A percentile compares a stretch with the other conserved stretches of the same genome.
These are phyloP conservation scores for Cynocephalus volans DNA, from an alignment of 2,113 vertebrate genomes.

Conservation along the genomic window DNA sequence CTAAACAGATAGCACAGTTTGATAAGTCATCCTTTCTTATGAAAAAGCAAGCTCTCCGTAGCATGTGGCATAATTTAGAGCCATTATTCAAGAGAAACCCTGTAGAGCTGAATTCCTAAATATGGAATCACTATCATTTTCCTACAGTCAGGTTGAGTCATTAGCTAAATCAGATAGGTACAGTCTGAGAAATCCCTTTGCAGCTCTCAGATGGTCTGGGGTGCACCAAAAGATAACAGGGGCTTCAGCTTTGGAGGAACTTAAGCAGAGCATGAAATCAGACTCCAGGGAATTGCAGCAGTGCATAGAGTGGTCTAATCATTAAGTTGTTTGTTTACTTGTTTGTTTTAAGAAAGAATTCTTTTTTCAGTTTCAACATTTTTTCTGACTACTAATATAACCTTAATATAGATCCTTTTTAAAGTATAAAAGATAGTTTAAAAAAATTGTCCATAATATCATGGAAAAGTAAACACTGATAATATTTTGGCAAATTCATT, in stretches of 20 bases:
- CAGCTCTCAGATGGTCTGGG: background rate
- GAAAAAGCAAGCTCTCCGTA: constrained; percentile 63
- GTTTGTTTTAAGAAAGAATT: background rate
- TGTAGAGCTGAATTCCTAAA: constrained; percentile 18
- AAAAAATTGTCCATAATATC: background rate
- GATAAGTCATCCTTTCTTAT: constrained; percentile 74
- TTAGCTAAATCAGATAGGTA: constrained; percentile 51
- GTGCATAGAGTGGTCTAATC: background rate
- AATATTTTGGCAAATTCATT: constrained; percentile 28
- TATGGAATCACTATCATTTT: constrained; percentile 66
- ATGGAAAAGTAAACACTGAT: constrained; percentile 28
- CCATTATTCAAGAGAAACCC: constrained; percentile 68
- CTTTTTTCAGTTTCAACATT: background rate
- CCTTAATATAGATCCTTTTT: background rate
- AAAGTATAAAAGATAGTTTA: background rate
- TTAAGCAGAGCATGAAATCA: background rate
- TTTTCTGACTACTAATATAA: background rate
- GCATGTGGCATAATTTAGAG: constrained; percentile 74
- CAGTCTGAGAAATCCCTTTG: constrained; percentile 21
- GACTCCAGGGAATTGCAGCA: background rate
- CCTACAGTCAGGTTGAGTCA: constrained; percentile 44
- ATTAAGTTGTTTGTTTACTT: background rate
- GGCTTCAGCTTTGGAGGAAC: background rate
- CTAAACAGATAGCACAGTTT: constrained; percentile 70
- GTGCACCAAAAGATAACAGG: background rate